A percentile compares a stretch with the other conserved stretches of the same genome.
These are phyloP conservation scores for Columba janthina DNA, from an alignment of 2,113 vertebrate genomes.

Conservation along the genomic window DNA sequence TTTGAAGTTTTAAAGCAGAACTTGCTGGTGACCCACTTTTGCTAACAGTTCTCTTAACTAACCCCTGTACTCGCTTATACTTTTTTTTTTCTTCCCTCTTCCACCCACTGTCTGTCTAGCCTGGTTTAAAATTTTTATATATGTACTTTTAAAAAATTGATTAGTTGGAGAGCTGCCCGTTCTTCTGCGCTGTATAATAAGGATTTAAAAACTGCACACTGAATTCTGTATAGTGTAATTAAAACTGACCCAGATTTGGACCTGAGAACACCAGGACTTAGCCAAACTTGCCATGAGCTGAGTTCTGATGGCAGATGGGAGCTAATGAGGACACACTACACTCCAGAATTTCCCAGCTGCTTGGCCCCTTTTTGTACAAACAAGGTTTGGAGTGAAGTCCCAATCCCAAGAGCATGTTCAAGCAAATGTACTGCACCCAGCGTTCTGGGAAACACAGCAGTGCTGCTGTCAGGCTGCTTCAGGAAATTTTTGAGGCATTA, in stretches of 20 bases:
- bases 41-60: constrained; percentile 80
- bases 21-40: constrained; percentile 80
- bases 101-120: constrained; percentile 79
- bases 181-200: constrained; percentile 81
- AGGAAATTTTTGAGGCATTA: constrained; percentile 50
- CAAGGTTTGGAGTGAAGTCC: constrained; percentile 82
- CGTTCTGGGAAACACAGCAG: constrained; percentile 71
- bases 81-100: constrained; percentile 48
- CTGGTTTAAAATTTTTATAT: constrained; percentile 85
- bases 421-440: constrained; percentile 76
- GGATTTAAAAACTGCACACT: constrained; percentile 80
- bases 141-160: constrained; percentile 87
- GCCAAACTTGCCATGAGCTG: constrained; percentile 84
- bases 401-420: constrained; percentile 79
- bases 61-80: constrained; percentile 77
- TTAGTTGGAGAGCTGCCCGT: constrained; percentile 82
- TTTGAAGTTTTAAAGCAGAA: constrained; percentile 76
- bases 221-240: constrained; percentile 84
- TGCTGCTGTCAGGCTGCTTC: constrained; percentile 60
- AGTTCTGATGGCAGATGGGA: constrained; percentile 84
- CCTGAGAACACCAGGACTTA: constrained; percentile 82
- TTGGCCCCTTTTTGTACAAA: constrained; percentile 84
- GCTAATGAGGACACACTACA: constrained; percentile 83
- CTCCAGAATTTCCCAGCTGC: constrained; percentile 86
- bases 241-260: constrained; percentile 86